These are phyloP conservation scores for Artibeus lituratus DNA, from an alignment of 2,797 vertebrate species.

Conservation along the genomic window DNA sequence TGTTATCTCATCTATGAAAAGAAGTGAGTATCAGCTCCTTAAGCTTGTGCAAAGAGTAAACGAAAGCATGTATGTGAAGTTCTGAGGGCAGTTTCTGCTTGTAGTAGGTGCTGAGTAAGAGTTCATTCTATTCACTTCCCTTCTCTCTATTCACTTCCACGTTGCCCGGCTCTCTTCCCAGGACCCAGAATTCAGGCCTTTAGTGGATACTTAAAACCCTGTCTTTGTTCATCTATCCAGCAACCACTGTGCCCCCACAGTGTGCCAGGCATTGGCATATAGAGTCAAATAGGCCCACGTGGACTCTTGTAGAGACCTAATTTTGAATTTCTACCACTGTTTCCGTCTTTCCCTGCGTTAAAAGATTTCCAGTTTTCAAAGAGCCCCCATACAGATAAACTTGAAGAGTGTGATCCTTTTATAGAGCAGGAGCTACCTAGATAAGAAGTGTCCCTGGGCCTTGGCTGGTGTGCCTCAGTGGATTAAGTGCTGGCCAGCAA, in stretches of 20 bases:
- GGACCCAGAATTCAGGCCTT: constrained; percentile 14
- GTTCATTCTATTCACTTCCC: neutral
- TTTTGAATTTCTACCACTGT: constrained; percentile 5
- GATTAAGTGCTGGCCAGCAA: neutral
- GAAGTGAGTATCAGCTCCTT: neutral
- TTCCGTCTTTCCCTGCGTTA: constrained; percentile 21
- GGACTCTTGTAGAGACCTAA: neutral
- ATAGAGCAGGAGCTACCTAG: neutral
- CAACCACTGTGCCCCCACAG: neutral
- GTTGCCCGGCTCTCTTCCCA: neutral
- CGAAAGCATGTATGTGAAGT: neutral
- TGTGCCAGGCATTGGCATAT: neutral
- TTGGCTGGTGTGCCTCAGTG: neutral
- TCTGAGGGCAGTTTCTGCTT: neutral
- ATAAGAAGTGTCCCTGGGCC: neutral
- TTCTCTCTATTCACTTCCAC: neutral
- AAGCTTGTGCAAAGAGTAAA: neutral
- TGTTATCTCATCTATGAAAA: neutral
- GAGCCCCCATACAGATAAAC: neutral
- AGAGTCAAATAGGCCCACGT: neutral
- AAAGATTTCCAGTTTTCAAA: constrained; percentile 5
- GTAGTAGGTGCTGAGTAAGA: neutral
- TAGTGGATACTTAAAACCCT: neutral
- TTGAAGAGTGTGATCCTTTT: constrained; percentile 16
- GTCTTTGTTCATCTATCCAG: neutral